phyloP scores from a whole-genome alignment of 2,113 vertebrate species.

The Ploceus nigricollis region DNA sequence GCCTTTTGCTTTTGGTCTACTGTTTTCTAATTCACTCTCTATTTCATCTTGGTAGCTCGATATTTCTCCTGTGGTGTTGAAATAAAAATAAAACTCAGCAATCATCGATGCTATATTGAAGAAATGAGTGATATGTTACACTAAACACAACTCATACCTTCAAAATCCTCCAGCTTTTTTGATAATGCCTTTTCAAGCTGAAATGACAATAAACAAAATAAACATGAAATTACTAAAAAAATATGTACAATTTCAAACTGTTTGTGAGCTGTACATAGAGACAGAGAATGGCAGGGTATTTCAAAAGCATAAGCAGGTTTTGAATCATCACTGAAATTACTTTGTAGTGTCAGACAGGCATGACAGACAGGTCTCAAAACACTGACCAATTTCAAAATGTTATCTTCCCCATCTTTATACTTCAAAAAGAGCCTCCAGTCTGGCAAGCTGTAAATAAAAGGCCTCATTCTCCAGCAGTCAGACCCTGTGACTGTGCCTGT shows the following conservation, averaged over 20 bases:
- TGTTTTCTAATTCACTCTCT: conserved; percentile 87
- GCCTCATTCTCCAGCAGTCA: neutral
- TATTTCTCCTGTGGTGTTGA: conserved; percentile 83
- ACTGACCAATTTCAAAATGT: neutral
- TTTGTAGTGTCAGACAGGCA: neutral
- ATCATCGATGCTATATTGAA: neutral
- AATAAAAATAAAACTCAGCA: neutral
- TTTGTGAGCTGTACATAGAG: neutral
- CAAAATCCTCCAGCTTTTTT: conserved; percentile 88
- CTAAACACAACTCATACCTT: conserved; percentile 78
- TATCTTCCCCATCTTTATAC: neutral
- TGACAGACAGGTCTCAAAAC: neutral
- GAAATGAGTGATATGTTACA: neutral
- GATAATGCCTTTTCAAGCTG: conserved; percentile 89
- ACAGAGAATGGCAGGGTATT: neutral
- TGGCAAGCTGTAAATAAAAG: neutral
- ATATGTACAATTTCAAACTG: neutral
- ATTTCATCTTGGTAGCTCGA: conserved; percentile 91
- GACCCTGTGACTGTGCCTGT: neutral
- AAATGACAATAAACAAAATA: conserved; percentile 38
- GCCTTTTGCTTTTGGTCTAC: conserved; percentile 85
- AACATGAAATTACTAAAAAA: neutral
- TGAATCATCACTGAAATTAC: neutral
- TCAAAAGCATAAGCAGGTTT: neutral
- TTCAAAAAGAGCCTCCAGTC: neutral